These are phyloP conservation scores for Phoeniculus purpureus DNA, from an alignment of 2,797 vertebrate species.

Conservation along the genomic window DNA sequence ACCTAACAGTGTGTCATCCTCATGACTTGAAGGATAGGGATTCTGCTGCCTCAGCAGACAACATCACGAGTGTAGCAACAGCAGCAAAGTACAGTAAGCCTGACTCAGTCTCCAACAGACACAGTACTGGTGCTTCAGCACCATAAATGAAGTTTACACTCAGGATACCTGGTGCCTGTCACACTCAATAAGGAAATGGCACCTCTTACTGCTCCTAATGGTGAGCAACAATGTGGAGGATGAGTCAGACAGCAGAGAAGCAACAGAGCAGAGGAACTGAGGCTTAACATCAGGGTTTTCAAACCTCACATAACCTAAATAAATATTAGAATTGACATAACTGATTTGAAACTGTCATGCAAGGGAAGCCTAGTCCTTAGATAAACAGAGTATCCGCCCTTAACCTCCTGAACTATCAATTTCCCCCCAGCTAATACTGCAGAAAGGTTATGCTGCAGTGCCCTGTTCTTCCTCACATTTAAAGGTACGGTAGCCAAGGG, in stretches of 20 bases:
- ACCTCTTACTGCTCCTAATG: neutral
- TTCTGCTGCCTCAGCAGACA: conserved; percentile 44
- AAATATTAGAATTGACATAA: neutral
- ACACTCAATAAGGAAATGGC: neutral
- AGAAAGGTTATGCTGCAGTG: conserved; percentile 68
- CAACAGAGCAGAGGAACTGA: neutral
- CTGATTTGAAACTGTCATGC: conserved; percentile 7
- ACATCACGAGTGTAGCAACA: neutral
- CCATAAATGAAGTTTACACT: neutral
- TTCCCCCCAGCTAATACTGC: neutral
- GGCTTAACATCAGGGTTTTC: neutral
- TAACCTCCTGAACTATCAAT: conserved; percentile 39
- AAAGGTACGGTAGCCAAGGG: conserved; percentile 77
- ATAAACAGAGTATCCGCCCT: conserved; percentile 4
- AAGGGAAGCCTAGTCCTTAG: conserved; percentile 14
- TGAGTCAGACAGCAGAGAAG: neutral
- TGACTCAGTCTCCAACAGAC: conserved; percentile 30
- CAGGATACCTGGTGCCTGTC: neutral
- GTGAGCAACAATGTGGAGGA: neutral
- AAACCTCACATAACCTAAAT: neutral
- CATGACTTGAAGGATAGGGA: neutral
- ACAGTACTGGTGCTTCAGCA: conserved; percentile 33
- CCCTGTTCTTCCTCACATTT: conserved; percentile 78
- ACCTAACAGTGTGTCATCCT: conserved; percentile 4
- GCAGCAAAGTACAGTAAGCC: neutral